A percentile compares a stretch with the other conserved stretches of the same genome.
These are phyloP conservation scores for Dyspetes luteomarginatus DNA, from an alignment of 2,888 invertebrate species.

Conservation along the genomic window DNA sequence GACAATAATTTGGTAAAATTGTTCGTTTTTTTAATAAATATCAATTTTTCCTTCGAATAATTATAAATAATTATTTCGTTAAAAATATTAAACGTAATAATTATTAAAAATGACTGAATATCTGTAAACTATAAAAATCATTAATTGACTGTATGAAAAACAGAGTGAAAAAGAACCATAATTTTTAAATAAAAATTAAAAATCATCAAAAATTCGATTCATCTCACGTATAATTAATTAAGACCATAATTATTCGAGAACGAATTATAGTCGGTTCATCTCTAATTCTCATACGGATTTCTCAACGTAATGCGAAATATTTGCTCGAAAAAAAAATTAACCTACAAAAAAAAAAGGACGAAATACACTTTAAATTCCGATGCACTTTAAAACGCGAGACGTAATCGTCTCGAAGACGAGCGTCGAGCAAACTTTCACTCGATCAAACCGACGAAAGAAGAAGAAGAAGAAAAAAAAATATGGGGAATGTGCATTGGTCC, in stretches of 20 bases:
- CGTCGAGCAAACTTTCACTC: slow-evolving; percentile 58
- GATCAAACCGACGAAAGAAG: slow-evolving; percentile 11
- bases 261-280: too few species aligned
- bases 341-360: neutral
- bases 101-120: too few species aligned
- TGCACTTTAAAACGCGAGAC: slow-evolving; percentile 30
- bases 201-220: neutral
- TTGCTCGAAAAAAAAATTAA: neutral
- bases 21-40: too few species aligned
- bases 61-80: too few species aligned
- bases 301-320: neutral
- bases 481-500: slow-evolving; percentile 19
- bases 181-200: neutral
- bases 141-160: too few species aligned
- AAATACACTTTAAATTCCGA: slow-evolving; percentile 9
- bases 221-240: too few species aligned
- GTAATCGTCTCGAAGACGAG: slow-evolving; percentile 47
- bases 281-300: neutral
- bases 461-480: neutral
- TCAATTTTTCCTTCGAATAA: too few species aligned
- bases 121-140: too few species aligned
- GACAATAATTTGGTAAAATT: too few species aligned
- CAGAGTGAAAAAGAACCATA: too few species aligned
- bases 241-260: too few species aligned
- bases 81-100: neutral